Conservation (phyloP, 64 coral and sea anemone species). For the Orbicella faveolata region DNA sequence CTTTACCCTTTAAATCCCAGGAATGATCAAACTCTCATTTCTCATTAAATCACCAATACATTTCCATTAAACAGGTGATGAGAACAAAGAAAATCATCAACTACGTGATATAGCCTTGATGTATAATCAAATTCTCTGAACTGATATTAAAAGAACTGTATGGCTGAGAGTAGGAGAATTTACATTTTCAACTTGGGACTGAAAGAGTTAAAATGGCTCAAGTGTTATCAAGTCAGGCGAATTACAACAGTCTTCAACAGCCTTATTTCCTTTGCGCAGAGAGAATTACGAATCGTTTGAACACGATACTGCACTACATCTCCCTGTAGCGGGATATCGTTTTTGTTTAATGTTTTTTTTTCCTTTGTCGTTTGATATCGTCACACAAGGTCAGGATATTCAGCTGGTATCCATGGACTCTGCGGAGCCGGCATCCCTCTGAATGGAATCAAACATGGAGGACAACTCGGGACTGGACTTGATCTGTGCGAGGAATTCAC, state of each 20-base stretch:
- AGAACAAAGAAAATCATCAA: too few species aligned
- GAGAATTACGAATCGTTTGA: neutral
- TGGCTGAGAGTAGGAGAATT: too few species aligned
- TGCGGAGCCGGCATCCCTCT: constrained; percentile 83
- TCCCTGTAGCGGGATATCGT: neutral
- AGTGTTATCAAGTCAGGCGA: neutral
- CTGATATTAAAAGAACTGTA: too few species aligned
- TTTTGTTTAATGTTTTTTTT: neutral
- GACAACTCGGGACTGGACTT: constrained; percentile 84
- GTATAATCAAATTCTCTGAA: too few species aligned
- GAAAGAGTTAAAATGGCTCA: neutral
- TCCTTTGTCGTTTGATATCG: neutral
- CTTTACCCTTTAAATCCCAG: too few species aligned
- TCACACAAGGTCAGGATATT: neutral
- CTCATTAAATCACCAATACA: too few species aligned
- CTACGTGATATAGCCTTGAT: too few species aligned
- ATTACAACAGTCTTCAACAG: neutral
- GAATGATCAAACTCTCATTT: too few species aligned
- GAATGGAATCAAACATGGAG: constrained; percentile 91
- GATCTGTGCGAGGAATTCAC: constrained; percentile 94
- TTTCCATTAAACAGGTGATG: too few species aligned
- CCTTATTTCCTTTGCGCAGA: neutral
- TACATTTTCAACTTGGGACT: too few species aligned
- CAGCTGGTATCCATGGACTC: constrained; percentile 93
- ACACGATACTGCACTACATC: neutral